Conservation (phyloP, 2,113 vertebrate species). For the Rhabdomys dilectus region DNA sequence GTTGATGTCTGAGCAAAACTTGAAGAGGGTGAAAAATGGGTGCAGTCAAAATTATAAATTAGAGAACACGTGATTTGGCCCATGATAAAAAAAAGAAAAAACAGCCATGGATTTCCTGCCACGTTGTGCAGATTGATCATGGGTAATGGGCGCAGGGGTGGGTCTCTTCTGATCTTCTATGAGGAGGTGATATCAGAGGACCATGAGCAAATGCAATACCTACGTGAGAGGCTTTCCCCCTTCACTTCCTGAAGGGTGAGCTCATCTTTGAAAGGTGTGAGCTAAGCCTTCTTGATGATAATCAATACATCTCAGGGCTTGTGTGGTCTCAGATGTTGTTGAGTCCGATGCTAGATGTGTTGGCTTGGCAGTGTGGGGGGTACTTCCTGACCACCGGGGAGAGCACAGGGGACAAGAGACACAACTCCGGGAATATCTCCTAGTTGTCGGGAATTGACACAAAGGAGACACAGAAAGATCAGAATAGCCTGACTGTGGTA, state of each 20-base stretch:
- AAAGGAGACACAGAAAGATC: background rate
- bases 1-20: background rate
- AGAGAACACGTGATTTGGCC: background rate
- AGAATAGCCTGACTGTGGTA: background rate
- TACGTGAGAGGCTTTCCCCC: background rate
- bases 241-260: background rate
- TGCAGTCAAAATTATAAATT: background rate
- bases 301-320: fast-evolving
- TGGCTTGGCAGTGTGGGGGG: background rate
- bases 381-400: background rate
- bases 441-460: background rate
- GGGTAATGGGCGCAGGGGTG: background rate
- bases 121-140: background rate
- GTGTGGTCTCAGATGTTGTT: no score
- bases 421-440: background rate
- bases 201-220: background rate
- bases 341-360: background rate
- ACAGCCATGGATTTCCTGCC: background rate
- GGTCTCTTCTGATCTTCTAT: background rate
- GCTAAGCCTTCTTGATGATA: background rate
- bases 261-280: background rate
- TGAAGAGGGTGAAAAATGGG: background rate
- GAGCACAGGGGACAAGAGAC: no score
- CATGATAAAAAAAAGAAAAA: background rate
- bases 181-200: no score